Evolutionary conservation across 2,888 invertebrate genomes (phyloP).

Genomic region (Eupithecia dodoneata): DNA sequence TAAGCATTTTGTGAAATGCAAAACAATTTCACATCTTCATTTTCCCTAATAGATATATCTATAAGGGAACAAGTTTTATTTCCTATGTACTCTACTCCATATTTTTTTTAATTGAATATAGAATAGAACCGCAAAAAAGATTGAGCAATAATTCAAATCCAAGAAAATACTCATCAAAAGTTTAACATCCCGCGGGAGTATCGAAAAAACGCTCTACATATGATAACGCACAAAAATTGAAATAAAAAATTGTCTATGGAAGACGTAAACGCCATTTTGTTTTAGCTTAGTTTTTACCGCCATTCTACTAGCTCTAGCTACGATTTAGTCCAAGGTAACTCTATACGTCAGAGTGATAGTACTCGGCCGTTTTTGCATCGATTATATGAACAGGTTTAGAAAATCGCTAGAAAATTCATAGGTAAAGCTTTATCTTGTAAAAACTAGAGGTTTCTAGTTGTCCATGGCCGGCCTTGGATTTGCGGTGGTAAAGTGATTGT

Average conservation of each 20-base stretch:
- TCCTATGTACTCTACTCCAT: background rate
- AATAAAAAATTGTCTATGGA: background rate
- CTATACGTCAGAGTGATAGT: constrained; percentile 42
- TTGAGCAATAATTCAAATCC: background rate
- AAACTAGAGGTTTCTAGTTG: constrained; percentile 16
- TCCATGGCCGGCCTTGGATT: constrained; percentile 18
- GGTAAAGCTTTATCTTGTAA: constrained; percentile 22
- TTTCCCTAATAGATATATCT: background rate
- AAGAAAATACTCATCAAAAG: background rate
- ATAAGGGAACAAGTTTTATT: background rate
- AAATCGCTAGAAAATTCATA: constrained; percentile 31
- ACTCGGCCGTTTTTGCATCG: constrained; percentile 32
- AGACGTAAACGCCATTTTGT: constrained; percentile 17
- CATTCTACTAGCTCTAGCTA: constrained; percentile 33
- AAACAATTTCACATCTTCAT: background rate
- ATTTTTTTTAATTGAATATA: background rate
- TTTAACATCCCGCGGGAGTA: background rate
- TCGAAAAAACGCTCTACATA: background rate
- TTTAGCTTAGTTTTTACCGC: constrained; percentile 16
- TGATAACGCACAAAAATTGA: background rate
- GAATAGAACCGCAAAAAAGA: background rate
- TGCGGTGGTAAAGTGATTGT: background rate
- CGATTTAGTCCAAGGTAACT: constrained; percentile 46
- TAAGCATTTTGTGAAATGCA: background rate
- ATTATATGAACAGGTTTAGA: constrained; percentile 34